Percentiles rank a stretch among this genome's conserved stretches.
These are phyloP conservation scores for Prosapia bicincta DNA, from an alignment of 2,888 invertebrate species.

Conservation along the genomic window DNA sequence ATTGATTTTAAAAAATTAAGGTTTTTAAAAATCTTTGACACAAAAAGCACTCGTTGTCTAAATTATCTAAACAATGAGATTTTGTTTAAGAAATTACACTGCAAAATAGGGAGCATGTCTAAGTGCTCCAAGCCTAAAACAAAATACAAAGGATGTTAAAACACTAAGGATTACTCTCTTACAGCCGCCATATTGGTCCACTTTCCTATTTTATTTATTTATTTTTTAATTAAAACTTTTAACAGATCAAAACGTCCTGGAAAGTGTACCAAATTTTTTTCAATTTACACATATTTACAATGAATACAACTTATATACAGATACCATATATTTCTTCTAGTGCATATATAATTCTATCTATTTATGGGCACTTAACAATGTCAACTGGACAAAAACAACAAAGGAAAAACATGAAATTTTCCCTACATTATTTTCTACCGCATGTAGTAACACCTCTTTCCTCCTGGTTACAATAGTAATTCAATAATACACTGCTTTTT, in stretches of 20 bases:
- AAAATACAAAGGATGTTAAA: conserved; percentile 8
- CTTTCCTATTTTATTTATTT: conserved; percentile 10
- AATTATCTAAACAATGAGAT: conserved; percentile 39
- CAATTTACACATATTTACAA: conserved; percentile 17
- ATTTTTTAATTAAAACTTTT: not conserved
- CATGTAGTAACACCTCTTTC: not conserved
- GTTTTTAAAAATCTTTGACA: conserved; percentile 14
- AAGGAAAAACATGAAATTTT: not conserved
- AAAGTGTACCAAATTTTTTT: conserved; percentile 20
- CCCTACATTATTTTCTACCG: no score
- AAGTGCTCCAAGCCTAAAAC: conserved; percentile 27
- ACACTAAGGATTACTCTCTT: conserved; percentile 13
- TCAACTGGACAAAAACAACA: not conserved
- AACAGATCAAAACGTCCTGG: conserved; percentile 8
- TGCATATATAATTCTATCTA: not conserved
- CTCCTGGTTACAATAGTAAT: no score
- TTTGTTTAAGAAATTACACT: conserved; percentile 18
- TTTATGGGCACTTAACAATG: conserved; percentile 5
- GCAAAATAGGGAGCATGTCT: conserved; percentile 25
- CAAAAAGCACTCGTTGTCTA: conserved; percentile 20
- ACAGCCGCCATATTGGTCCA: conserved; percentile 23
- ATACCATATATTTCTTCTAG: not conserved
- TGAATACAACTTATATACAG: conserved; percentile 16
- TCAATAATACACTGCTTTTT: not conserved
- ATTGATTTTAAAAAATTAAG: not conserved